Conservation (phyloP, 2,113 vertebrate genomes). For the Callochromis pleurospilus region DNA sequence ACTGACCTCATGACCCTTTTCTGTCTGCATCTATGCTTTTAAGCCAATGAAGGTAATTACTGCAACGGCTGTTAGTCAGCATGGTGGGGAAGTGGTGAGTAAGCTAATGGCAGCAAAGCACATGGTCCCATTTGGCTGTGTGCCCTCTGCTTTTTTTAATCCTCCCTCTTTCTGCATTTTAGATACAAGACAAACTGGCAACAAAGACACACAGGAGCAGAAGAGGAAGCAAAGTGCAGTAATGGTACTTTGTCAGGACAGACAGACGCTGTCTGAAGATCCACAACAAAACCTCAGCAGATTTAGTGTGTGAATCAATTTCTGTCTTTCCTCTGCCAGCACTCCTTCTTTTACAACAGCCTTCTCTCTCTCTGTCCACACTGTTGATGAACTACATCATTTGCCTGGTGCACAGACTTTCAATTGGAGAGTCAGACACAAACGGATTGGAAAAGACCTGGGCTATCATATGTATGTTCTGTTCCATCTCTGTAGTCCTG, state of each 20-base stretch:
- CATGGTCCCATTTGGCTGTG: neutral
- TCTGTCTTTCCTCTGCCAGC: neutral
- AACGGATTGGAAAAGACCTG: neutral
- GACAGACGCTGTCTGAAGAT: neutral
- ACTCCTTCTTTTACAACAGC: neutral
- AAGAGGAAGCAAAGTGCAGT: slow-evolving; percentile 3
- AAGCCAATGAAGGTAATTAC: neutral
- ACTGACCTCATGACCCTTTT: neutral
- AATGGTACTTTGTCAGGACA: neutral
- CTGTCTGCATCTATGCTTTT: neutral
- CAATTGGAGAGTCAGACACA: neutral
- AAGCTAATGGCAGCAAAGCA: neutral
- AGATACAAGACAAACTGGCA: neutral
- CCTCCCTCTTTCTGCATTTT: neutral
- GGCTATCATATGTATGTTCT: neutral
- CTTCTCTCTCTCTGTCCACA: neutral
- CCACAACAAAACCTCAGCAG: neutral
- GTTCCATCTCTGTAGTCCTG: neutral
- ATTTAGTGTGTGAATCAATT: slow-evolving; percentile 9
- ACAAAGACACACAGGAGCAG: neutral
- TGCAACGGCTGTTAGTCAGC: neutral
- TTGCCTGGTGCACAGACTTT: neutral
- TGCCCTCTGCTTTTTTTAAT: neutral
- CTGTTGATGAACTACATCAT: neutral
- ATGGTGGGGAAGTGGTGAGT: neutral